phyloP scores from a whole-genome alignment of 2,888 invertebrate species.

The Lomographa bimaculata region DNA sequence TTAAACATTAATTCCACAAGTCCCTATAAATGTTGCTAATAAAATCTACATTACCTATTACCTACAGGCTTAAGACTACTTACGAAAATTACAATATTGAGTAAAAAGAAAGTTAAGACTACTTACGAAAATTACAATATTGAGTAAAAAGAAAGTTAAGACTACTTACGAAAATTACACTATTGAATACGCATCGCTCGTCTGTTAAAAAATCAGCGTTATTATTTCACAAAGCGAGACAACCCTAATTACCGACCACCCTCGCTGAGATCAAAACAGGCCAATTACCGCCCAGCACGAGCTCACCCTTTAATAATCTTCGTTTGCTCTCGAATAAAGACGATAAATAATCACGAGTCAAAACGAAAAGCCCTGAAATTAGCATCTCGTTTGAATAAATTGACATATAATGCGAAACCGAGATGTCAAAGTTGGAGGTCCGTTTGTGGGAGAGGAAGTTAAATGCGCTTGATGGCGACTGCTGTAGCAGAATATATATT shows the following conservation, averaged over 20 bases:
- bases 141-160: no score
- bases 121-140: no score
- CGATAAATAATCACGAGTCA: constrained; percentile 72
- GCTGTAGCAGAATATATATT: no score
- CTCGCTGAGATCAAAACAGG: constrained; percentile 68
- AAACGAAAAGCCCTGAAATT: constrained; percentile 70
- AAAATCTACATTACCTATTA: no score
- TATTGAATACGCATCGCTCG: no score
- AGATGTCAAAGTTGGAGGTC: constrained; percentile 52
- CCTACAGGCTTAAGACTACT: no score
- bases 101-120: no score
- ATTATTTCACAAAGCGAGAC: constrained; percentile 7
- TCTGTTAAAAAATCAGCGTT: no score
- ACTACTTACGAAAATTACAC: no score
- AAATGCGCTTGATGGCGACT: constrained; percentile 37
- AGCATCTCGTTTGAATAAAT: constrained; percentile 79
- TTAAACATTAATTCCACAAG: no score
- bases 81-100: no score
- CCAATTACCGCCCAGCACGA: constrained; percentile 70
- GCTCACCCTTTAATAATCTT: constrained; percentile 71
- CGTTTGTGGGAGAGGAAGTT: constrained; percentile 29
- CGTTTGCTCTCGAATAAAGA: constrained; percentile 55
- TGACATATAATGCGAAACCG: constrained; percentile 64
- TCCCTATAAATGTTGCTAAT: no score
- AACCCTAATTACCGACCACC: constrained; percentile 33